Base-by-base conservation (phyloP, 1,140 invertebrate genomes). In the Harlomillsia oculata region DNA sequence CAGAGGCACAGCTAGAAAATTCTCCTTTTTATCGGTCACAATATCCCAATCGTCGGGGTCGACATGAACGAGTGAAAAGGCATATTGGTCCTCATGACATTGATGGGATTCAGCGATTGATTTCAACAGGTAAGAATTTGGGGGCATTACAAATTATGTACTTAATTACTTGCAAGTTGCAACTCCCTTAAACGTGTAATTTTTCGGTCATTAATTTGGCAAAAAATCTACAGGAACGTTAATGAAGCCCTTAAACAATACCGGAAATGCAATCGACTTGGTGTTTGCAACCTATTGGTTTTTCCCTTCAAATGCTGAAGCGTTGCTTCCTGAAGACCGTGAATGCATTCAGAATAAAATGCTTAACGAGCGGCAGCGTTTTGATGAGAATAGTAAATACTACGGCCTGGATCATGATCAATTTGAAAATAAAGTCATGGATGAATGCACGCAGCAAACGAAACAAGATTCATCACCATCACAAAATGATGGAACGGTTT, bases 241-340 rank as follows among this genome's bases (percentile, higher is more conserved):
- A 32, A 74, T 70, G 5, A 72, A 72, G 14, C 67, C 72, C n/a
- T 64, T 70, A 61, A 66, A 68, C 9, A 64, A 68, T 30, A 68
- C 66, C 41, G 25, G 16, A 32, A 61, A 70, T 52, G 69, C 69
- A 13, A 72, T 77, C 43, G 76, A 78, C 56, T 51, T 75, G 8
- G 59, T 78, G 25, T 77, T 77, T 66, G 75, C 73, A 29, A 77
- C 76, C 5, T 77, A 76, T 60, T 77, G 75, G 74, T 76, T 77
- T 65, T 76, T 71, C 53, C 75, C 76, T 0, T 67, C 73, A 1
- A 70, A 74, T 53, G 72, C 73, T 25, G 60, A 70, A 52, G 67
- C 69, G 13, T 69, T 77, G 41, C 56, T 74, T 32, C 69, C 71
- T 1, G 56, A 72, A 56, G 72, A 75, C 53, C 66, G 72, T 44